Conservation (phyloP, 2,797 vertebrate species). For the Cephalopachus bancanus region DNA sequence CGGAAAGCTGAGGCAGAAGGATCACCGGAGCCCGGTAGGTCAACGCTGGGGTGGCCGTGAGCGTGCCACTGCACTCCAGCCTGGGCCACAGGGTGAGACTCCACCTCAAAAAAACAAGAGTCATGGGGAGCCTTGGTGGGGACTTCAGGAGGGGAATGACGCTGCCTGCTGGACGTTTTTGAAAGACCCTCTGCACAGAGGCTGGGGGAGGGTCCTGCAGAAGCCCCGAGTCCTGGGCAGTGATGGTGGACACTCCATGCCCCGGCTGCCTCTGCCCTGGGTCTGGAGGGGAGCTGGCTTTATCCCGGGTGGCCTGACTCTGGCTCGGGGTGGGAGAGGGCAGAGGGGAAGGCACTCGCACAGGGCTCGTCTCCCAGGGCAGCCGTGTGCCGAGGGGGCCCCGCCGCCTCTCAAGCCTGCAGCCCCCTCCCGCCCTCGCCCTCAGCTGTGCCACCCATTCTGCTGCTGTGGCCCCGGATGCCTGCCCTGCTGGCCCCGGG, state of each 20-base stretch:
- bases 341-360: neutral
- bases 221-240: neutral
- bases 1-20: too few relatives aligned
- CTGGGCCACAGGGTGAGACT: too few relatives aligned
- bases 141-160: neutral
- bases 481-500: neutral
- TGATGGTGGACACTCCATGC: fast-evolving
- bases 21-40: too few relatives aligned
- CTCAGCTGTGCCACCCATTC: neutral
- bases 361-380: neutral
- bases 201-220: fast-evolving
- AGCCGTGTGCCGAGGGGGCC: too few relatives aligned
- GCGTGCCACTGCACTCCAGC: too few relatives aligned
- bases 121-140: neutral
- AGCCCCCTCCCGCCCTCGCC: neutral
- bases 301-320: neutral
- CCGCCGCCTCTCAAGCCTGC: neutral
- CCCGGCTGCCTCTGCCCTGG: neutral
- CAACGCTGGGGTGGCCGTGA: too few relatives aligned
- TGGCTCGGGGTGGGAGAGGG: fast-evolving
- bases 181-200: neutral
- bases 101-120: neutral
- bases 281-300: neutral
- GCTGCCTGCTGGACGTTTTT: fast-evolving
- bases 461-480: neutral